These are phyloP conservation scores for Pogonocichla stellata DNA, from an alignment of 2,113 vertebrate genomes.

Conservation along the genomic window DNA sequence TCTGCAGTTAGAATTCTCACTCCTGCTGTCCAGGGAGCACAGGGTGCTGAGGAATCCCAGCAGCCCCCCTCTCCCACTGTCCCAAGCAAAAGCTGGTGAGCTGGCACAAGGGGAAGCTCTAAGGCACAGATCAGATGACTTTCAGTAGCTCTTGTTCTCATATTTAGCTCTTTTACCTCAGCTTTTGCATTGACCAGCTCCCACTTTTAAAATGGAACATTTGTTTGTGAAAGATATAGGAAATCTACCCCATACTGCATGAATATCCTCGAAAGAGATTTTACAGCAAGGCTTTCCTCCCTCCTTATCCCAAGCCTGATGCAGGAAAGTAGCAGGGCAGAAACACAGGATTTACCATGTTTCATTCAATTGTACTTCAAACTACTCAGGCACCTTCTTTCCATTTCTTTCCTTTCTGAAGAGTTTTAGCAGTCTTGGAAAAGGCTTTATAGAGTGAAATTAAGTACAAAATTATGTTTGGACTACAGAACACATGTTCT, in stretches of 20 bases:
- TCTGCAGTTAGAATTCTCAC: neutral
- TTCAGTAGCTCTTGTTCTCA: neutral
- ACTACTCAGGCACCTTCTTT: neutral
- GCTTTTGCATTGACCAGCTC: neutral
- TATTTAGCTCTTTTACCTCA: neutral
- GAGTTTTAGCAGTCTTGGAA: neutral
- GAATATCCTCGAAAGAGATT: neutral
- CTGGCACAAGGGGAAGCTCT: neutral
- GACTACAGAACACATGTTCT: neutral
- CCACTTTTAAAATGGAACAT: neutral
- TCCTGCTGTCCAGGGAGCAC: neutral
- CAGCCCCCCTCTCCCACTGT: neutral
- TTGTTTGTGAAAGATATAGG: fast-evolving
- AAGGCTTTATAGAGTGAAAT: neutral
- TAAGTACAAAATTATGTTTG: neutral
- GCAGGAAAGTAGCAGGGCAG: neutral
- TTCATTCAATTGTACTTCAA: neutral
- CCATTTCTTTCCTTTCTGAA: neutral
- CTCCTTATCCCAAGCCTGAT: neutral
- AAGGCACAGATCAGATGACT: neutral
- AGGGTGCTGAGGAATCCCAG: neutral
- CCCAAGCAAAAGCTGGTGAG: neutral
- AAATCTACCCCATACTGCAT: neutral
- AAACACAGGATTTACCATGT: neutral
- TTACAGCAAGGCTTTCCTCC: neutral